phyloP scores from a whole-genome alignment of 2,113 vertebrate genomes.

The Cygnus atratus region DNA sequence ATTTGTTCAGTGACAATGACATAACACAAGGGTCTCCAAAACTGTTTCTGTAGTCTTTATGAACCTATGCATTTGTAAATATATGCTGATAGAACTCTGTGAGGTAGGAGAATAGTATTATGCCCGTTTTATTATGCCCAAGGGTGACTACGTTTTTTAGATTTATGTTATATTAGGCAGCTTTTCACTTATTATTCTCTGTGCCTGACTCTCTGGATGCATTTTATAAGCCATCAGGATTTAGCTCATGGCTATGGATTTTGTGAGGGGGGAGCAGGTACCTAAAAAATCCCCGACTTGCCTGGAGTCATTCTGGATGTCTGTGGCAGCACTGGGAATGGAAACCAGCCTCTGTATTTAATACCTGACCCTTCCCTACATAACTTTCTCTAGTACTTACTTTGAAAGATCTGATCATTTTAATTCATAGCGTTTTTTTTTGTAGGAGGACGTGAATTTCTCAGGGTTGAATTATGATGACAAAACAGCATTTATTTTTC shows the following conservation, averaged over 20 bases:
- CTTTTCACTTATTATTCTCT: constrained; percentile 66
- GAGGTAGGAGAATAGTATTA: constrained; percentile 44
- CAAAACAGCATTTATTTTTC: constrained; percentile 29
- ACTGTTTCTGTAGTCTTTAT: neutral
- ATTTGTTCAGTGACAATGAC: neutral
- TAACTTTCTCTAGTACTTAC: neutral
- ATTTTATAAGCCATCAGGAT: constrained; percentile 58
- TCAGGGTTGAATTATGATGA: constrained; percentile 14
- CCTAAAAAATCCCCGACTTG: neutral
- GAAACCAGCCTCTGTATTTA: constrained; percentile 6
- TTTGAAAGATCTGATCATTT: constrained; percentile 2
- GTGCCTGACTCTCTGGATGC: constrained; percentile 47
- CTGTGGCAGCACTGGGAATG: neutral
- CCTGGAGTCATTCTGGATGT: neutral
- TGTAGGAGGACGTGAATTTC: neutral
- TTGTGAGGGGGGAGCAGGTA: constrained; percentile 21
- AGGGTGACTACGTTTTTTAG: constrained; percentile 52
- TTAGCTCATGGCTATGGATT: constrained; percentile 47
- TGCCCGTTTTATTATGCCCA: constrained; percentile 57
- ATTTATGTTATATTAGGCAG: constrained; percentile 66
- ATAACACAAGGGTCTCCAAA: neutral
- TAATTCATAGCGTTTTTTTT: constrained; percentile 1
- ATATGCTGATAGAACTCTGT: constrained; percentile 30
- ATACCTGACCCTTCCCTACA: neutral
- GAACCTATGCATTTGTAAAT: constrained; percentile 32